Conservation (phyloP, 2,113 vertebrate species). For the Colistium nudipinnis region DNA sequence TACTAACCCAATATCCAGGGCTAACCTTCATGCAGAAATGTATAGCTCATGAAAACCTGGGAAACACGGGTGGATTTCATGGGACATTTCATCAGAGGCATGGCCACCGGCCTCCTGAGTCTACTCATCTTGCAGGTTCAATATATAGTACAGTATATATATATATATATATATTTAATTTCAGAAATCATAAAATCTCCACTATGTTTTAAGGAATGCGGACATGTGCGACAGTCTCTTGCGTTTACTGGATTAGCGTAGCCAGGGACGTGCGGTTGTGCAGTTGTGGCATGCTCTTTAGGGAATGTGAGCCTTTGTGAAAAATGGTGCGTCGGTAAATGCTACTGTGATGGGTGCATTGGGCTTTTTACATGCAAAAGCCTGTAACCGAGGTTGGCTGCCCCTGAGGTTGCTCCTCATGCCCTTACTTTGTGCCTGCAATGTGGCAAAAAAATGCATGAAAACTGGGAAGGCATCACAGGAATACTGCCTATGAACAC, state of each 20-base stretch:
- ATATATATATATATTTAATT: no score
- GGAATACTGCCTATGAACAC: constrained; percentile 64
- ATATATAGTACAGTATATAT: no score
- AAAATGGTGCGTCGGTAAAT: constrained; percentile 25
- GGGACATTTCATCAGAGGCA: constrained; percentile 28
- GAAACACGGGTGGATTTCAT: constrained; percentile 7
- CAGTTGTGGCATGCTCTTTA: constrained; percentile 71
- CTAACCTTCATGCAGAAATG: not conserved
- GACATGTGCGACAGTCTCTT: constrained; percentile 19
- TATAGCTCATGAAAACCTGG: not conserved
- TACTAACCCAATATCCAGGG: not conserved
- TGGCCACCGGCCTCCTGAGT: constrained; percentile 15
- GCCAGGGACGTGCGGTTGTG: constrained; percentile 54
- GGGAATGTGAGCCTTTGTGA: constrained; percentile 60
- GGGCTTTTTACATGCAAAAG: constrained; percentile 62
- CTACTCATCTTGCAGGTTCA: constrained; percentile 6
- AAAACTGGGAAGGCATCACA: constrained; percentile 61
- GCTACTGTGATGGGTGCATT: constrained; percentile 35
- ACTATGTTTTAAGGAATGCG: constrained; percentile 69
- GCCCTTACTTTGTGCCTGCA: constrained; percentile 74
- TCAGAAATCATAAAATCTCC: constrained; percentile 70
- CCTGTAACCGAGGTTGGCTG: constrained; percentile 47
- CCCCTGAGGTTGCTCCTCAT: constrained; percentile 74
- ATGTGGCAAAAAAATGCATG: constrained; percentile 69
- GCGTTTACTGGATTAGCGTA: constrained; percentile 20